Base-by-base conservation (phyloP, 1,140 invertebrate genomes). In the Brachystomella parvula region DNA sequence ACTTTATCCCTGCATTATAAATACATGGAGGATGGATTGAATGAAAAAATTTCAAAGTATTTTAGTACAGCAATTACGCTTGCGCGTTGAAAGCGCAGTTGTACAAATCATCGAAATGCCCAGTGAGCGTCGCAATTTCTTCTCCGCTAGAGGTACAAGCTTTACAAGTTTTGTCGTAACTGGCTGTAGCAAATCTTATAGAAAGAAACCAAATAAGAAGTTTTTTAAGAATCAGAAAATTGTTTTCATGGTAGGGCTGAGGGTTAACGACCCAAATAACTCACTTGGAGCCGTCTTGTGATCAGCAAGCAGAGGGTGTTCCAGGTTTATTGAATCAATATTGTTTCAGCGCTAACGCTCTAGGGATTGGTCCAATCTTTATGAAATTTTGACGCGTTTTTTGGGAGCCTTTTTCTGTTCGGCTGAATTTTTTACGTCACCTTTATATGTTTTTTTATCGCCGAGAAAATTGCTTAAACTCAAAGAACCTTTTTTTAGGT, bases 141-240 rank as follows among this genome's bases (percentile, higher is more conserved):
- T 81, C 80, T 35, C 87, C 87, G 61, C 86, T 83, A 66, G 88
- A 85, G 75, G 89, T 83, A 85, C 89, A 90, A 65, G 90, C 80
- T 77, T 89, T 89, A 78, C 88, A 90, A n/a, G 88, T 90, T 73
- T 88, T 78, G 76, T 92, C 89, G 76, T 90, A 91, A 77, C 88
- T 90, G 58, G 88, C 88, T 1, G 89, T 87, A 59, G 90, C 77
- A 77, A 88, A 90, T 76, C 87, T 90, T 75, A n/a, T n/a, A n/a
- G n/a, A n/a, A n/a, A n/a, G n/a, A n/a, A n/a, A 28, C 74, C 75
- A 15, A 17, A 26, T 19, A 44, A 60, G 3, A 17, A 17, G 17
- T 29, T 3, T 30, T 30, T 28, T 24, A 15, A 12, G 32, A 9
- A 21, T 21, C 3, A 57, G n/a, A 57, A 12, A 21, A 57, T 12